Evolutionary conservation across 2,797 vertebrate genomes (phyloP).

Genomic region (Takifugu rubripes): DNA sequence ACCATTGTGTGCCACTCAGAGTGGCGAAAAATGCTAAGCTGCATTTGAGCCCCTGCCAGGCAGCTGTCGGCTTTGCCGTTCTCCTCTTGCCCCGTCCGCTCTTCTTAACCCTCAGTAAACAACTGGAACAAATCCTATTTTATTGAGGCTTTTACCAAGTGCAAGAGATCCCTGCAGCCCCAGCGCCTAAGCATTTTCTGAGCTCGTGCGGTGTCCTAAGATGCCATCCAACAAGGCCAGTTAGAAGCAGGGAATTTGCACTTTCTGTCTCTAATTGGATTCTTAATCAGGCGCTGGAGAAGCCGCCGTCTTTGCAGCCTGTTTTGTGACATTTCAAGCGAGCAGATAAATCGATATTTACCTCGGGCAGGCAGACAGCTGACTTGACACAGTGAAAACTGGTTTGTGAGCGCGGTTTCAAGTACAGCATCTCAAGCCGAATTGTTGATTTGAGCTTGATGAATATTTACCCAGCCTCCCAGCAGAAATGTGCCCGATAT

Average conservation of each 20-base stretch:
- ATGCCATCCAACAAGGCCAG: conserved; percentile 57
- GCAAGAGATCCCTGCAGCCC: conserved; percentile 68
- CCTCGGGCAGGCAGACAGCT: conserved; percentile 21
- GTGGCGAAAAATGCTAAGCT: conserved; percentile 77
- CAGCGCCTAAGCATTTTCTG: conserved; percentile 61
- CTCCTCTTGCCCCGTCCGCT: conserved; percentile 70
- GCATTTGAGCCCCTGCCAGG: conserved; percentile 77
- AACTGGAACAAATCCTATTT: conserved; percentile 83
- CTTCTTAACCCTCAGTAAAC: conserved; percentile 79
- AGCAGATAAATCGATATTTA: conserved; percentile 36
- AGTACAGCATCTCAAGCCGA: not conserved
- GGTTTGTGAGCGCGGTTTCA: not conserved
- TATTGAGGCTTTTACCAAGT: conserved; percentile 76
- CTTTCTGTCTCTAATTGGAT: conserved; percentile 57
- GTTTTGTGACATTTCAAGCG: conserved; percentile 38
- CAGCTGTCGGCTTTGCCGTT: conserved; percentile 80
- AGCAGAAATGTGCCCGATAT: too few relatives aligned
- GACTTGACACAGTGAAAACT: conserved; percentile 39
- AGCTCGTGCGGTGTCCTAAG: conserved; percentile 61
- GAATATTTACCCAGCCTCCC: too few relatives aligned
- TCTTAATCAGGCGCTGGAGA: conserved; percentile 60
- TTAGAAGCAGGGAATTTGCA: conserved; percentile 44
- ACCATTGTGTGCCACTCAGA: conserved; percentile 77
- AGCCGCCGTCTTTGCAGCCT: conserved; percentile 11
- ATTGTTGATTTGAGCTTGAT: not conserved